Evolutionary conservation across 1,140 invertebrate species (phyloP).

Genomic region (Thaumatotibia leucotreta): DNA sequence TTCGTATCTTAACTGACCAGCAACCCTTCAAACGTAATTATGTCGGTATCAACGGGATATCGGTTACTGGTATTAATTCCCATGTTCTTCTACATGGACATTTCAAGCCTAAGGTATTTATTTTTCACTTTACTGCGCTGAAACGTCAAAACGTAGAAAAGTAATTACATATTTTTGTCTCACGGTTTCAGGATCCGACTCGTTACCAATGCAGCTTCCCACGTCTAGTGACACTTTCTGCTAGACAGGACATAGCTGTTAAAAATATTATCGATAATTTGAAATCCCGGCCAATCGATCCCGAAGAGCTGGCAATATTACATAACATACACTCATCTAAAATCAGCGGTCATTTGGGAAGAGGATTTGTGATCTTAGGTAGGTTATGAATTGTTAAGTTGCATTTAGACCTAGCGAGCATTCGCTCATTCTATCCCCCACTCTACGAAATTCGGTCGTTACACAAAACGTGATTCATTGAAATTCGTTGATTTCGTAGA

Average conservation of each 20-base stretch:
- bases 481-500: too few species aligned
- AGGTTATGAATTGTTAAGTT: too few species aligned
- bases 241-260: conserved; percentile 42
- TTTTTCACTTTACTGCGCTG: neutral
- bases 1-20: conserved; percentile 42
- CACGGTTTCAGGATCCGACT: conserved; percentile 33
- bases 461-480: too few species aligned
- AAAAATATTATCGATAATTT: conserved; percentile 36
- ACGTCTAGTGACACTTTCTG: conserved; percentile 46
- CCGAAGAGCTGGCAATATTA: conserved; percentile 76
- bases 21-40: conserved; percentile 27
- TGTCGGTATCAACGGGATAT: conserved; percentile 41
- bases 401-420: too few species aligned
- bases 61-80: conserved; percentile 39
- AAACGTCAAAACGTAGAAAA: too few species aligned
- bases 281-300: conserved; percentile 63
- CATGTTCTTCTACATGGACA: conserved; percentile 45
- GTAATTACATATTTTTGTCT: neutral
- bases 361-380: conserved; percentile 77
- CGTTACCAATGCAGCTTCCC: conserved; percentile 47
- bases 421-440: too few species aligned
- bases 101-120: conserved; percentile 49
- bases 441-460: too few species aligned
- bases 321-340: conserved; percentile 74
- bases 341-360: conserved; percentile 79